Base-by-base conservation (phyloP, 2,888 invertebrate genomes). In the Saturnia japonica region DNA sequence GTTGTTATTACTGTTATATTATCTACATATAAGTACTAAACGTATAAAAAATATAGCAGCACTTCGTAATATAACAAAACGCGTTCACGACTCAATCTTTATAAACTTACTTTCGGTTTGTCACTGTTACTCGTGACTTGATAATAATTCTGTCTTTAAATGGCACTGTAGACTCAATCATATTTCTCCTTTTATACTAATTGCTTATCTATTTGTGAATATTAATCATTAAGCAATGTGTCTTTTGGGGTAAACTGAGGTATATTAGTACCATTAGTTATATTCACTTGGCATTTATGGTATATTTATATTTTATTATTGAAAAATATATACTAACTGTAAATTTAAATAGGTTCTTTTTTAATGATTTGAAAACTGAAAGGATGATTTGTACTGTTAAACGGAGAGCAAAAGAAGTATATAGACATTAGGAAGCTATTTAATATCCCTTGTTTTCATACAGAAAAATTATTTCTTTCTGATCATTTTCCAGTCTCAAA, bases 51-150 rank as follows among this genome's bases (percentile, higher is more conserved):
- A 16, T 16, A 16, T 47, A 47, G 2, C 16, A 47, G 16, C 14
- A 47, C 3, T 1, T n/a, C 1, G 14, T 45, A 28, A 67, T 47
- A 66, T 22, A 45, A 28, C 64, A 62, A 45, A 34, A 51, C 14
- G 45, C 47, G 40, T 60, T 43, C 71, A 64, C 51, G 40, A 62
- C 22, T 45, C 45, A 54, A 68, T 40, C 60, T 64, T 42, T 34
- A 64, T 68, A 70, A 67, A 67, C 42, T 47, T 70, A 69, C 81
- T 85, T 84, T 85, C 80, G 82, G 77, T 68, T 66, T 71, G 77
- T 81, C 78, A 80, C 72, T 70, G 62, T 78, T 78, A 80, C 78
- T 78, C 72, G 76, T 74, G 76, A 77, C 57, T 25, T 60, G 57
- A 54, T 1, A 54, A 54, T 19, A 47, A 54, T 54, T 25, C 28